Evolutionary conservation across 2,797 vertebrate species (phyloP), one percentile per base, ranked within the genome.

Genomic region (Gadopsis marmoratus): DNA sequence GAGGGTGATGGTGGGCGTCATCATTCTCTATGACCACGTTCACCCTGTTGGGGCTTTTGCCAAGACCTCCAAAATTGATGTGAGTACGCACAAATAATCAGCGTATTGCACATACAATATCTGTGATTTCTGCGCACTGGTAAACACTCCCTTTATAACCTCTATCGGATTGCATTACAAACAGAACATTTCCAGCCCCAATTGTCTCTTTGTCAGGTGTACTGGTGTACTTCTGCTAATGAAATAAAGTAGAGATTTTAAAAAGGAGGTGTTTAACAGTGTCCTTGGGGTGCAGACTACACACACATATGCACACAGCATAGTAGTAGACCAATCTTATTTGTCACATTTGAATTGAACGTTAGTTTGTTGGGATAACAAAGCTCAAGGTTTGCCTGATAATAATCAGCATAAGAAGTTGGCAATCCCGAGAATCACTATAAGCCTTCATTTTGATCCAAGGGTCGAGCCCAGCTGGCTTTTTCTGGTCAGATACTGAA

Each of bases 1-100:
- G 97, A 89, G 97, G 86, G 97, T 97, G 90, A 97, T 97, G 97
- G 97, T 97, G 0, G 97, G 97, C 0, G 97, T 97, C 94, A 97
- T 97, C 91, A 97, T 97, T 82, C 96, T 97, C 84, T 97, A 97
- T 0, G 97, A 97, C 91, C 97, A 97, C 0, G 97, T 97, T 69
- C 97, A 97, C 83, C 97, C 97, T 0, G 97, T 97, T 53, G 97
- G 97, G 71, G 97, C 97, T 82, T 97, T 97, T 0, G 97, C 97
- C 31, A 97, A 97, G 94, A 97, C 97, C 87, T 97, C 97, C 89
- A 97, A 97, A 94, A 97, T 97, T 0, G 97, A 97, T 0, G 97
- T 97, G 93, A 96, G 97, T 87, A 31, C 23, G 45, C 62, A 17
- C n/a, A 43, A 53, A 54, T 29, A 7, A 55, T 35, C 3, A 14